Evolutionary conservation across 2,113 vertebrate species (phyloP).

Genomic region (Halcyon senegalensis): DNA sequence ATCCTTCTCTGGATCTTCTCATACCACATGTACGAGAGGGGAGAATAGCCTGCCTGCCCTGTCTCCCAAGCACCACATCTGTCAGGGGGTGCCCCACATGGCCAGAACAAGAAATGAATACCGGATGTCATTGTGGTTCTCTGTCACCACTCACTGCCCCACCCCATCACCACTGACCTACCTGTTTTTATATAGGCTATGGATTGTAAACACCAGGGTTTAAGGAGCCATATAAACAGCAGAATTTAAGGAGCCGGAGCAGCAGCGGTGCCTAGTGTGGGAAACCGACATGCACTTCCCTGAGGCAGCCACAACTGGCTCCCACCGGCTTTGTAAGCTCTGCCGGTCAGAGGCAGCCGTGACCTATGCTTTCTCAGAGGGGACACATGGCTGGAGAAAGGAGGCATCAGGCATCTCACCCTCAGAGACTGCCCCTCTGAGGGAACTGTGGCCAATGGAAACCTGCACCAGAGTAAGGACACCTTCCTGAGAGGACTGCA

Average conservation of each 20-base stretch:
- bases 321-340: no score
- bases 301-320: no score
- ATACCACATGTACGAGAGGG: no score
- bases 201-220: neutral
- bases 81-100: fast-evolving
- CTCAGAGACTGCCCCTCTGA: neutral
- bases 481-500: neutral
- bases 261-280: neutral
- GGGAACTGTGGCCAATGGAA: neutral
- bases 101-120: neutral
- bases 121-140: neutral
- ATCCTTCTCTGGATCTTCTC: no score
- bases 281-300: fast-evolving
- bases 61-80: neutral
- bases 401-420: fast-evolving
- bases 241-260: neutral
- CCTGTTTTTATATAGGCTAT: neutral
- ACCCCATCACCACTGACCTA: fast-evolving
- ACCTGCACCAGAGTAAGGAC: fast-evolving
- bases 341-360: fast-evolving
- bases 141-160: fast-evolving
- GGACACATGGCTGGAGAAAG: neutral
- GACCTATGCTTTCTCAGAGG: fast-evolving
- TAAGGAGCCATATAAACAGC: neutral
- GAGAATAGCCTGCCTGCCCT: no score